phyloP scores from a whole-genome alignment of 92 coral and sea anemone species.

The Chrysogorgia sp. region DNA sequence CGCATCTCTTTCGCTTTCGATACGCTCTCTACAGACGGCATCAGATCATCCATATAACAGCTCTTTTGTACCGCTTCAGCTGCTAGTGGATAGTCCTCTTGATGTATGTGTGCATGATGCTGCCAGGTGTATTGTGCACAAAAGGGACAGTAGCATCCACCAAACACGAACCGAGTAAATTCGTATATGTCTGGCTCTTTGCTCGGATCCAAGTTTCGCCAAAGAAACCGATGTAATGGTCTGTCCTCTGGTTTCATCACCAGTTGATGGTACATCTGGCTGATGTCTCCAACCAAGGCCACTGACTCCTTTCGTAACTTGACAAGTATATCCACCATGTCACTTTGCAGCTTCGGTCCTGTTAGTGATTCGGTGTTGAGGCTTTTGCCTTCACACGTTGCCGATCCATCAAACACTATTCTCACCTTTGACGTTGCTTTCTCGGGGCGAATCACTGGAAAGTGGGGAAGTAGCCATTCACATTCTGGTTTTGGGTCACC shows the following conservation, averaged over 20 bases:
- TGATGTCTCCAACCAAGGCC: too few species aligned
- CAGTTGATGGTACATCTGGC: slow-evolving; percentile 62
- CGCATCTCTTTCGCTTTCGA: slow-evolving; percentile 53
- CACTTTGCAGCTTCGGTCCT: too few species aligned
- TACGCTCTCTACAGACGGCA: slow-evolving; percentile 13
- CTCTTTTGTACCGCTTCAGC: slow-evolving; percentile 37
- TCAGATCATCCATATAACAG: slow-evolving; percentile 49
- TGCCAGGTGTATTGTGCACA: slow-evolving; percentile 63
- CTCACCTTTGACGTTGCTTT: too few species aligned
- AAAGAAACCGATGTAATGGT: slow-evolving; percentile 51
- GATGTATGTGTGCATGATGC: slow-evolving; percentile 34
- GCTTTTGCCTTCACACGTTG: too few species aligned
- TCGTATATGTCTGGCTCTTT: slow-evolving; percentile 60
- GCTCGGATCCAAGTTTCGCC: slow-evolving; percentile 44
- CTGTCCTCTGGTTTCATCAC: slow-evolving; percentile 31
- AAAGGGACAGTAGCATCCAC: slow-evolving; percentile 68
- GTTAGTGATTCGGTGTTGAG: too few species aligned
- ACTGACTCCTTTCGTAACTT: too few species aligned
- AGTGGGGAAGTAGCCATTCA: too few species aligned
- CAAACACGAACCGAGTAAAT: slow-evolving; percentile 57
- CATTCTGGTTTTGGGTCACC: too few species aligned
- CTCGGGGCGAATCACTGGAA: too few species aligned
- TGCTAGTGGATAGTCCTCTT: slow-evolving; percentile 55
- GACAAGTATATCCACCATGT: too few species aligned
- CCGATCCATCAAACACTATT: too few species aligned